Conservation (phyloP, 2,888 invertebrate species). For the Dysmachus trigonus region DNA sequence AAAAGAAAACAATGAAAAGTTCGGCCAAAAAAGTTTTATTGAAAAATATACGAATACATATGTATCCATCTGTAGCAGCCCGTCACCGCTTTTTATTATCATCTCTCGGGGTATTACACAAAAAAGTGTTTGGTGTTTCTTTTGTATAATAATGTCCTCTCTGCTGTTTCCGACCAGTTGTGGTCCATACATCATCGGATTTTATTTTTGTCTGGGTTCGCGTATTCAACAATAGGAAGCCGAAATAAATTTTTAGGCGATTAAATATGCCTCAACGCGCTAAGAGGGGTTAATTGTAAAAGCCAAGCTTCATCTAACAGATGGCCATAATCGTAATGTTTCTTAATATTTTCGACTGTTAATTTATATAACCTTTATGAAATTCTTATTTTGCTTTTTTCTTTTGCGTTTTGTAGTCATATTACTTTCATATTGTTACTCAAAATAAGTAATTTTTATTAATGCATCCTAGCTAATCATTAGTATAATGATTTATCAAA, state of each 20-base stretch:
- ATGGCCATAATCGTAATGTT: not conserved
- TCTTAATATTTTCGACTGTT: not conserved
- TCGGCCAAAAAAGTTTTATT: not conserved
- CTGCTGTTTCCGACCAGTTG: not conserved
- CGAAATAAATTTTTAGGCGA: not conserved
- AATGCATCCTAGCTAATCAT: too few species aligned
- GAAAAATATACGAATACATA: not conserved
- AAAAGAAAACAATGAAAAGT: not conserved
- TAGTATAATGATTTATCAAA: too few species aligned
- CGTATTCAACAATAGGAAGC: not conserved
- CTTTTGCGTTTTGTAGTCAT: too few species aligned
- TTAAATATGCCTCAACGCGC: not conserved
- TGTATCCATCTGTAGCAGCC: not conserved
- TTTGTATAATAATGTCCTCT: not conserved
- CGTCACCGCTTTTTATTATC: not conserved
- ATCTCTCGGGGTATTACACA: not conserved
- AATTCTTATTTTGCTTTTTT: too few species aligned
- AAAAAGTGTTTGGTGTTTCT: not conserved
- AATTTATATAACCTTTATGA: not conserved
- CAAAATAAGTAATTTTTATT: too few species aligned
- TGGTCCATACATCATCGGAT: not conserved
- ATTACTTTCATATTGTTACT: not conserved
- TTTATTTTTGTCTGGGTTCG: not conserved
- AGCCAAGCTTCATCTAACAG: not conserved
- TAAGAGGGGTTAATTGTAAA: not conserved